Evolutionary conservation across 2,113 vertebrate species (phyloP), one percentile per base, ranked within the genome.

Genomic region (Nibea albiflora): DNA sequence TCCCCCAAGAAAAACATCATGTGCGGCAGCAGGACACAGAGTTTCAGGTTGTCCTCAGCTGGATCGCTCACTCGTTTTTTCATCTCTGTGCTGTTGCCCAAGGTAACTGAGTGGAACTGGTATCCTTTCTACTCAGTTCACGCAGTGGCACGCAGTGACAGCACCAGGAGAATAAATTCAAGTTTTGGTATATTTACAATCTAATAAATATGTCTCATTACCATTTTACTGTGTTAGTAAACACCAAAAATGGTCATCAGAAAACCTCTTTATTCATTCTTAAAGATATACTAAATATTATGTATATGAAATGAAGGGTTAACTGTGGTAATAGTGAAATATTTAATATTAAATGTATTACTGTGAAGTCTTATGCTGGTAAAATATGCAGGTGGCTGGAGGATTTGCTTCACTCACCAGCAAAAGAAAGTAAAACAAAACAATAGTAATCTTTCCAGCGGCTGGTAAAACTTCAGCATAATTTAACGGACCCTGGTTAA

Each of bases 71-170:
- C 46, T 61, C 44, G 39, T 24, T 56, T n/a, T n/a, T 49, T 24
- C 65, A 61, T 68, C 72, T 63, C 47, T 67, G 53, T 62, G 24
- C 35, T 72, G 81, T 42, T 3, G 50, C 52, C 26, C 47, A 39
- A 70, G 26, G 61, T 24, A 70, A 58, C 52, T 50, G 39, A 77
- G 56, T 10, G 53, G 44, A 71, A 11, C n/a, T 22, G n/a, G 44
- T 22, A 11, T 68, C 44, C 26, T 63, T 1, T 28, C 39, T 22
- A 16, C 2, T 24, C 2, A 57, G 1, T 47, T 11, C 12, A 39
- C 35, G 1, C 31, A 35, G 31, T 35, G 31, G 31, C 31, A 7
- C 31, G 6, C 46, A n/a, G 53, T 28, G n/a, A 64, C 8, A 4
- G 4, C 28, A 42, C 20, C 39, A 31, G 4, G 2, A 49, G 10